Base-by-base conservation (phyloP, 2,113 vertebrate genomes). In the Anseranas semipalmata region DNA sequence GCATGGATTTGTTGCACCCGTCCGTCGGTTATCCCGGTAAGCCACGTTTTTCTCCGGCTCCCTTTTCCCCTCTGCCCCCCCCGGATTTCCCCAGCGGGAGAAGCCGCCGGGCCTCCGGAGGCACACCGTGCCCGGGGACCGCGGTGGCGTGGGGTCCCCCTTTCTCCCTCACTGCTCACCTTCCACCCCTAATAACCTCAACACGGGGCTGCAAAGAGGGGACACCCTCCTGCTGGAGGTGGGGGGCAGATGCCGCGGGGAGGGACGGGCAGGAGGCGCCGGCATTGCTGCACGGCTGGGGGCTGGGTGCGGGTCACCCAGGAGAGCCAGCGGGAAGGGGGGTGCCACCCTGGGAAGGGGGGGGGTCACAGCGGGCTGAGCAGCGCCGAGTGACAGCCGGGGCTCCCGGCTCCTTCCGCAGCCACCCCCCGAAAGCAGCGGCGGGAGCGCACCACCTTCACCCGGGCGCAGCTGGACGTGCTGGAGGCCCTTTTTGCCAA, bases 1-100 rank as follows among this genome's bases (percentile, higher is more conserved):
- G 99, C 79, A 99, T 99, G 99, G 99, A 99, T 96, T 97, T 99
- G 88, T 98, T 99, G 85, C 99, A 99, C 46, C 99, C 99, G 10
- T 99, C 99, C n/a, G 99, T 99, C 96, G 99, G 99, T 97, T 99
- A 99, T 94, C 99, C 99, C 95, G 99, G 99, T 99, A 98, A 98
- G 99, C 86, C 43, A 93, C 73, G 88, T 30, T 58, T 58, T 50
- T 65, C 59, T 63, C 80, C 46, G 10, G 17, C 56, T 35, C n/a
- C 43, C 28, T 13, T 50, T 53, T 45, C 53, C 18, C 50, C 25
- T 79, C 63, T 12, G 3, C 59, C 65, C 62, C 65, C 62, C 71
- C 3, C 21, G 50, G 66, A 15, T 71, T 30, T 37, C n/a, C n/a
- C 68, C 8, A 33, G 65, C 22, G 63, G 67, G n/a, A 60, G 79